These are phyloP conservation scores for Myrmecophaga tridactyla DNA, from an alignment of 2,113 vertebrate genomes.

Conservation along the genomic window DNA sequence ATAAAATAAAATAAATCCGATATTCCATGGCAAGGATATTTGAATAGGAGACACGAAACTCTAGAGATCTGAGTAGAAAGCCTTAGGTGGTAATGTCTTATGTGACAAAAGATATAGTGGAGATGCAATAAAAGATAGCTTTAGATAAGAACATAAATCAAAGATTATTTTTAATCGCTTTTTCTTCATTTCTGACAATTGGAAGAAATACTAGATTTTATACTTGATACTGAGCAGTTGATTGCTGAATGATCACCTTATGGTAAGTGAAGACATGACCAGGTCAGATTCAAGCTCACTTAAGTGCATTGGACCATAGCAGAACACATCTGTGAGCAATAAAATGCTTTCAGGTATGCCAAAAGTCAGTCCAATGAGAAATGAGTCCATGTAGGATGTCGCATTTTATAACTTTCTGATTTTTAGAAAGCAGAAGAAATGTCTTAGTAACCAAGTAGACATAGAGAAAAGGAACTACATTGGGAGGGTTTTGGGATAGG, in stretches of 20 bases:
- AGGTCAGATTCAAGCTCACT: slow-evolving; percentile 77
- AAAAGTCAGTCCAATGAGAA: slow-evolving; percentile 78
- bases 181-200: slow-evolving; percentile 52
- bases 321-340: slow-evolving; percentile 74
- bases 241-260: slow-evolving; percentile 79
- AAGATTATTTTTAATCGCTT: slow-evolving; percentile 62
- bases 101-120: background rate
- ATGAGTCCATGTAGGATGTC: slow-evolving; percentile 64
- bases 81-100: slow-evolving; percentile 31
- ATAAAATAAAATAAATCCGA: too few relatives aligned
- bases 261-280: slow-evolving; percentile 79
- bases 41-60: slow-evolving; percentile 28
- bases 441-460: slow-evolving; percentile 51
- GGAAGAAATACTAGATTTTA: slow-evolving; percentile 72
- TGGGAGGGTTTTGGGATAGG: background rate
- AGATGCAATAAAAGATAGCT: slow-evolving; percentile 60
- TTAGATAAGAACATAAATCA: slow-evolving; percentile 62
- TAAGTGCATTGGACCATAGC: slow-evolving; percentile 76
- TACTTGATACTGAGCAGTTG: slow-evolving; percentile 71
- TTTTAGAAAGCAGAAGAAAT: slow-evolving; percentile 72
- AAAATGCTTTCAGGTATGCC: slow-evolving; percentile 83
- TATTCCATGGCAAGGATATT: background rate
- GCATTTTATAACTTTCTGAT: slow-evolving; percentile 69
- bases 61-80: slow-evolving; percentile 52
- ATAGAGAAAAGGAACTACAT: slow-evolving; percentile 46